Evolutionary conservation across 1,140 invertebrate species (phyloP), one percentile per base, ranked within the genome.

Genomic region (Telenomus remus): DNA sequence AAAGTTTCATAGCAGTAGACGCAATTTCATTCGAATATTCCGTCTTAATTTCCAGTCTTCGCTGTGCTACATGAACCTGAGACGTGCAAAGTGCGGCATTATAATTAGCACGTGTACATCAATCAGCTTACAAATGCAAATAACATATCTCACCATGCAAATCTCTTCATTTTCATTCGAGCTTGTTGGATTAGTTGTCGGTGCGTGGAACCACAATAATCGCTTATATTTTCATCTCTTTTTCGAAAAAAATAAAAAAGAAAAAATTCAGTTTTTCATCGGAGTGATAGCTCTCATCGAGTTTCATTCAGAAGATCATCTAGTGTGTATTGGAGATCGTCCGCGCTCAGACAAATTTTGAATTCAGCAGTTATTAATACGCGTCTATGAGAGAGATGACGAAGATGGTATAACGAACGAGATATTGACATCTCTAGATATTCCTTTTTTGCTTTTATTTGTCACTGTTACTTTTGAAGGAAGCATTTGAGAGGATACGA

Each of bases 301-400:
- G n/a, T n/a, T 73, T 73, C 60, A 66, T 73, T n/a, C 53, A 39
- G 54, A 59, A 65, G 9, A 73, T 73, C 65, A 60, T 53, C 59
- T 51, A 72, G 46, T 53, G 53, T 51, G 54, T 72, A 64, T 53
- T 59, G 39, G 42, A 43, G 46, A 65, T 42, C 51, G 51, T 49
- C 63, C 56, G 54, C 57, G 59, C 60, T 54, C 47, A 47, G 54
- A 64, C 54, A 72, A 53, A 60, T 72, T 35, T 64, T 42, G 13
- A n/a, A n/a, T n/a, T 19, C 39, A 53, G 34, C 15, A 37, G 27
- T 47, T 71, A 71, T 71, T 71, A 71, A 71, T 63, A 47, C 14
- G 50, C 46, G 53, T 59, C 59, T 46, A 27, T 27, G 19, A 27
- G 15, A 10, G 54, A 51, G 33, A 61, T 61, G 59, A 51, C 59